Base-by-base conservation (phyloP, 1,140 invertebrate species). In the Apis dorsata region DNA sequence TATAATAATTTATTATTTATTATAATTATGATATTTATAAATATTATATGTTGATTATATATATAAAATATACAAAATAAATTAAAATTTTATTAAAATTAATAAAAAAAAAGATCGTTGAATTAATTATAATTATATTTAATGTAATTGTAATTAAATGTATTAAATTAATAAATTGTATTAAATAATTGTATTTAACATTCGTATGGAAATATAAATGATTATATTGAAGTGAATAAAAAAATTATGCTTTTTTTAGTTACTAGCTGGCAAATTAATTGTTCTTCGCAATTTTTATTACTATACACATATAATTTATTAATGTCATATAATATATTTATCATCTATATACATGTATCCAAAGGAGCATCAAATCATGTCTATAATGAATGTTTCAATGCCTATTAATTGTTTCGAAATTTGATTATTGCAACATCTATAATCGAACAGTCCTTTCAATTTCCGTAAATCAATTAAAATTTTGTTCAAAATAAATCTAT, bases 201-300 rank as follows among this genome's bases (percentile, higher is more conserved):
- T 44, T 44, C 7, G 28, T 9, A 34, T n/a, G 12, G 34, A 8
- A 63, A 21, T 49, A 49, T 11, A 65, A 62, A 60, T n/a, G 70
- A 51, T 74, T 80, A 68, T 55, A 17, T 59, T 24, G n/a, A 55
- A 12, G 15, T n/a, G 5, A n/a, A n/a, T 8, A 17, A 24, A 68
- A 34, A 75, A 81, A 75, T 66, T 75, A 49, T 53, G 53, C 53
- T 59, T 68, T 77, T 70, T 82, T 77, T 77, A 82, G 55, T 24
- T 15, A 57, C 19, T 74, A 82, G 49, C 65, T 82, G 73, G 65
- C 65, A 21, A 70, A 24, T 77, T 82, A 82, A 77, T 82, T 82
- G 74, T 77, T 82, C 57, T 11, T 24, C 53, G 28, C 24, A 49
- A 70, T 57, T 82, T 82, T 77, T 60, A 82, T 65, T 82, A 82